A percentile compares a stretch with the other conserved stretches of the same genome.
phyloP scores from a whole-genome alignment of 2,888 invertebrate genomes.

The Sicus ferrugineus region DNA sequence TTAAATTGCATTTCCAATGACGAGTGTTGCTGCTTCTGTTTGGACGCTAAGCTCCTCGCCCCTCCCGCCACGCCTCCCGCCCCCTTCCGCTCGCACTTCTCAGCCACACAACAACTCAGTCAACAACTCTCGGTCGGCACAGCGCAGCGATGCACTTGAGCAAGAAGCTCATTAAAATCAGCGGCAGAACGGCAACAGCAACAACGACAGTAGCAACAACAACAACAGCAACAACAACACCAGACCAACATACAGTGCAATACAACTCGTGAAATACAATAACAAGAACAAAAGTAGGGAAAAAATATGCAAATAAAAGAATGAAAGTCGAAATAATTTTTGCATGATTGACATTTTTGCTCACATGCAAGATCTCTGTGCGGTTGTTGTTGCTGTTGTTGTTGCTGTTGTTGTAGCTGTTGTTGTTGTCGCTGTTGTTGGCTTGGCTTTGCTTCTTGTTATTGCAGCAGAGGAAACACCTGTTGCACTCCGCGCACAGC shows the following conservation, averaged over 20 bases:
- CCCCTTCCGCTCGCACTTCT: neutral
- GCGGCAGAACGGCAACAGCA: slow-evolving; percentile 15
- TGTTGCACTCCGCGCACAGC: neutral
- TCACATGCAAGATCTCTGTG: slow-evolving; percentile 48
- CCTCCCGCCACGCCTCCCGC: neutral
- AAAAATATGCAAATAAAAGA: slow-evolving; percentile 32
- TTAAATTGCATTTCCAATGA: slow-evolving; percentile 42
- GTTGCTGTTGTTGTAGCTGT: slow-evolving; percentile 23
- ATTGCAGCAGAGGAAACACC: slow-evolving; percentile 51
- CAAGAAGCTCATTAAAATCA: slow-evolving; percentile 27
- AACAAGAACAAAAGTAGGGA: slow-evolving; percentile 4
- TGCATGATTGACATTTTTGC: slow-evolving; percentile 56
- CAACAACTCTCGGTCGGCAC: neutral
- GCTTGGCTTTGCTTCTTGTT: slow-evolving; percentile 45
- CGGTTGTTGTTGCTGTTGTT: slow-evolving; percentile 17
- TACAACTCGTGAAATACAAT: slow-evolving; percentile 9
- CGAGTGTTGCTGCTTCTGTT: slow-evolving; percentile 28
- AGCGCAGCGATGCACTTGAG: slow-evolving; percentile 32
- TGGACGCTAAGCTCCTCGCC: slow-evolving; percentile 5
- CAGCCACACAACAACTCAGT: too few relatives aligned
- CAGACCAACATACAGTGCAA: neutral
- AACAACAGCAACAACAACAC: slow-evolving; percentile 15
- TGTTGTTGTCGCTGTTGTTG: slow-evolving; percentile 20
- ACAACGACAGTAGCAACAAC: slow-evolving; percentile 2
- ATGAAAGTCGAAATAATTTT: slow-evolving; percentile 51